phyloP scores from a whole-genome alignment of 2,113 vertebrate genomes.

The Trochalopteron elliotii region DNA sequence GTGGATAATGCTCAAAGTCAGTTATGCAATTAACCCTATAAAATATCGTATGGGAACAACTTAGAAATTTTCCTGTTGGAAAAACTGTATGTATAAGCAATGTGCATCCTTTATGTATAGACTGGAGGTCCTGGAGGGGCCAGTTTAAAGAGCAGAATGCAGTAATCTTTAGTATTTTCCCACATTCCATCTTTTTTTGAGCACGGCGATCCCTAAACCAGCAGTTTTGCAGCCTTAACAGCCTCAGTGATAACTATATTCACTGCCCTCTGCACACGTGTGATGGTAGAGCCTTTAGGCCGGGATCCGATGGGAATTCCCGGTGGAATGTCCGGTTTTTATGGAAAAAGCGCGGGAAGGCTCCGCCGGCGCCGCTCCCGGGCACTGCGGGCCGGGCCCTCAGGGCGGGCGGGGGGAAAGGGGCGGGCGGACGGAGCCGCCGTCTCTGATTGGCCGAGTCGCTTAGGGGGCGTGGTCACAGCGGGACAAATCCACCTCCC shows the following conservation, averaged over 20 bases:
- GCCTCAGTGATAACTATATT: accelerated
- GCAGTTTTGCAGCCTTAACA: neutral
- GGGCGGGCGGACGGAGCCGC: accelerated
- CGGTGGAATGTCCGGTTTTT: accelerated
- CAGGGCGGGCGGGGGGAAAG: accelerated
- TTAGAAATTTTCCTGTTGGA: neutral
- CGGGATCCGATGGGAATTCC: accelerated
- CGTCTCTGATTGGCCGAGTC: neutral
- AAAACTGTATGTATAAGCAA: neutral
- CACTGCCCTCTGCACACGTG: accelerated
- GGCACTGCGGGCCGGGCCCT: neutral
- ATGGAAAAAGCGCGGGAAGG: neutral
- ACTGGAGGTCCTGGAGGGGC: accelerated
- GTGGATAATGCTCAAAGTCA: neutral
- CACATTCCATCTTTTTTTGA: neutral
- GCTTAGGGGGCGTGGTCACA: accelerated
- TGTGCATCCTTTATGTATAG: accelerated
- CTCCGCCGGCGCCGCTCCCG: accelerated
- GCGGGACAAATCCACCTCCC: neutral
- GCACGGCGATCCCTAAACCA: accelerated
- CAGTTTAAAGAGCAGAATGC: no score
- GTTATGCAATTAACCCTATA: neutral
- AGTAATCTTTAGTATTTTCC: accelerated
- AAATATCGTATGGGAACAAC: neutral
- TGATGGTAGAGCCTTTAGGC: accelerated